Conservation (phyloP, 2,888 invertebrate genomes). For the Smittia sp. region DNA sequence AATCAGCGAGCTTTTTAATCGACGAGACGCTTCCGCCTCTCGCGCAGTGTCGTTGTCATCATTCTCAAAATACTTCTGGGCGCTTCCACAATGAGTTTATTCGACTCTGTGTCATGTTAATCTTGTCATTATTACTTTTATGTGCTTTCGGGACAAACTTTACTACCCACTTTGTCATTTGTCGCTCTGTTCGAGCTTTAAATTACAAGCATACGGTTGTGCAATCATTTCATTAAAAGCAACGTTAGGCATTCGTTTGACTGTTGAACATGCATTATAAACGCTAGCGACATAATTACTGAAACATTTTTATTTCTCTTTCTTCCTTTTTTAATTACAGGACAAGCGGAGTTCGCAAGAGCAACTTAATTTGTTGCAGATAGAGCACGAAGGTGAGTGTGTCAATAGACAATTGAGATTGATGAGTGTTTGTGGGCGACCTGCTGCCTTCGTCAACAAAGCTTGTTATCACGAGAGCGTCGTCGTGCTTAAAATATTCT, state of each 20-base stretch:
- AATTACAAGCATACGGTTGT: neutral
- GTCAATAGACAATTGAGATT: neutral
- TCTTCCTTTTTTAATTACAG: constrained; percentile 12
- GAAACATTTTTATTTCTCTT: neutral
- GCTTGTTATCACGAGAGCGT: too few species aligned
- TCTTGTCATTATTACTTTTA: constrained; percentile 8
- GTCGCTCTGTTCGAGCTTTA: neutral
- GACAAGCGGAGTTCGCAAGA: constrained; percentile 28
- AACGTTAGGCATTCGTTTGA: neutral
- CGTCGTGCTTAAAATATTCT: too few species aligned
- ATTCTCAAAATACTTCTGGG: neutral
- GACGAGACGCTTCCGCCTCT: neutral
- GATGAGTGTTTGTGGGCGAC: too few species aligned
- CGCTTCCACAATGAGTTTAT: neutral
- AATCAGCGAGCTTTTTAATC: neutral
- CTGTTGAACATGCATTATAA: neutral
- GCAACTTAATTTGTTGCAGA: constrained; percentile 29
- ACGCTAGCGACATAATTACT: neutral
- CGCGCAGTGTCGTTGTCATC: neutral
- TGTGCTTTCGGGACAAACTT: neutral
- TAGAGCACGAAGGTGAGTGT: constrained; percentile 37
- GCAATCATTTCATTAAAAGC: constrained; percentile 20
- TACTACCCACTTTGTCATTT: constrained; percentile 5
- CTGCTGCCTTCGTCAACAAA: too few species aligned
- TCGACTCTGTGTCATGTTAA: constrained; percentile 4